phyloP scores from a whole-genome alignment of 2,797 vertebrate genomes.

The Bradypus variegatus region DNA sequence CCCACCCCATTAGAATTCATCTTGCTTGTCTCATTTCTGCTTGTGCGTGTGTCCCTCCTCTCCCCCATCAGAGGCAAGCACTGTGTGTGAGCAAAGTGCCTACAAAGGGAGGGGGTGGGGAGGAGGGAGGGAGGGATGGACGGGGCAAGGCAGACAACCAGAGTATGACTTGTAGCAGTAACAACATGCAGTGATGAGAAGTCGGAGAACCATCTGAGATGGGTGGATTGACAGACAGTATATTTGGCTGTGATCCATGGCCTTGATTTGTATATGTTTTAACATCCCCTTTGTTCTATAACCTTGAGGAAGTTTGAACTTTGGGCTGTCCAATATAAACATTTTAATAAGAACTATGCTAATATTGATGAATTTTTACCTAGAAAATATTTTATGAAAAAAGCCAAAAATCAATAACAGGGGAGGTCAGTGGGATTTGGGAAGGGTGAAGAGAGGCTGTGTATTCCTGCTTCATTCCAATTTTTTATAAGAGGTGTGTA shows the following conservation, averaged over 20 bases:
- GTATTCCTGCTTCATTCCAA: background rate
- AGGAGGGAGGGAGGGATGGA: background rate
- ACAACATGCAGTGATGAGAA: background rate
- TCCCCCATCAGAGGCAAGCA: background rate
- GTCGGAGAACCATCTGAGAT: background rate
- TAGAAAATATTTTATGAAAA: background rate
- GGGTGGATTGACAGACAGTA: accelerated
- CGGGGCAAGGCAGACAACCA: background rate
- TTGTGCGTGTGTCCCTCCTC: too few relatives aligned
- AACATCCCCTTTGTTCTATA: background rate
- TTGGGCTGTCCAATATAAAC: background rate
- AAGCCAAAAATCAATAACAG: background rate
- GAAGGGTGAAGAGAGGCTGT: too few relatives aligned
- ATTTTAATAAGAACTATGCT: background rate
- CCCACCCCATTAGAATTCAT: accelerated
- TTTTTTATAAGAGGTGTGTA: background rate
- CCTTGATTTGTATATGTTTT: background rate
- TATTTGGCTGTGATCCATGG: too few relatives aligned
- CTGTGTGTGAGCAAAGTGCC: background rate
- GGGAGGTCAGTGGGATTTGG: background rate
- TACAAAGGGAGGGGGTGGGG: too few relatives aligned
- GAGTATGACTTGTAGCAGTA: too few relatives aligned
- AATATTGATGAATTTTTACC: background rate
- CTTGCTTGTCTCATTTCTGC: background rate
- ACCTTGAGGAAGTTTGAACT: background rate